A percentile compares a stretch with the other conserved stretches of the same genome.
These are phyloP conservation scores for Zeuzera pyrina DNA, from an alignment of 2,888 invertebrate species.

Conservation along the genomic window DNA sequence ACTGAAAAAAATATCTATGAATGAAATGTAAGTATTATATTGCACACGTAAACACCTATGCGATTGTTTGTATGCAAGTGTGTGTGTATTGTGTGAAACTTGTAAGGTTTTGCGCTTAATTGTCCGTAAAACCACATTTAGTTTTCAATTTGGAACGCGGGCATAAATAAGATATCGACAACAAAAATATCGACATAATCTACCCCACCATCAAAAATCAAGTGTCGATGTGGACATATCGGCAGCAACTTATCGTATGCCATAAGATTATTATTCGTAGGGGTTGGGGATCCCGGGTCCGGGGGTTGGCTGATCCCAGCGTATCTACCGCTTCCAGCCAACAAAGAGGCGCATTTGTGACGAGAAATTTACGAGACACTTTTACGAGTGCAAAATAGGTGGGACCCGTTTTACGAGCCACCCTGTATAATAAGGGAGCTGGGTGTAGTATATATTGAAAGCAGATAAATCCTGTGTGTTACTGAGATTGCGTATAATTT, in stretches of 20 bases:
- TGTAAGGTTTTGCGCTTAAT: too few relatives aligned
- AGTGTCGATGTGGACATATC: conserved; percentile 22
- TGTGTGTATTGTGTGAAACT: too few relatives aligned
- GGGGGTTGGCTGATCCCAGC: conserved; percentile 6
- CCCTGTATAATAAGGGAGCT: conserved; percentile 38
- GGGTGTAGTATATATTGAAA: neutral
- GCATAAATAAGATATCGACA: conserved; percentile 11
- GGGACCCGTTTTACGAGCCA: conserved; percentile 52
- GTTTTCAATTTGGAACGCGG: too few relatives aligned
- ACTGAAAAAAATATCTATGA: neutral
- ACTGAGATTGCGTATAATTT: too few relatives aligned
- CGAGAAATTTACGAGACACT: conserved; percentile 60
- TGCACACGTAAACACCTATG: neutral
- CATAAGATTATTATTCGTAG: conserved; percentile 25
- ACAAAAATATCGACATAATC: neutral
- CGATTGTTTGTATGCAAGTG: neutral
- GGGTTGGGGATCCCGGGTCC: conserved; percentile 10
- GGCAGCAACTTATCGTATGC: conserved; percentile 35
- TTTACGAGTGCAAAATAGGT: conserved; percentile 68
- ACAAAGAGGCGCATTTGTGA: conserved; percentile 61
- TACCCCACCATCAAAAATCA: conserved; percentile 15
- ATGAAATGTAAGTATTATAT: too few relatives aligned
- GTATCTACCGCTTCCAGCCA: conserved; percentile 32
- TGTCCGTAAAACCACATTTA: too few relatives aligned
- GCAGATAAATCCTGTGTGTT: neutral